Base-by-base conservation (phyloP, 2,888 invertebrate species). In the Osedax frankpressi region DNA sequence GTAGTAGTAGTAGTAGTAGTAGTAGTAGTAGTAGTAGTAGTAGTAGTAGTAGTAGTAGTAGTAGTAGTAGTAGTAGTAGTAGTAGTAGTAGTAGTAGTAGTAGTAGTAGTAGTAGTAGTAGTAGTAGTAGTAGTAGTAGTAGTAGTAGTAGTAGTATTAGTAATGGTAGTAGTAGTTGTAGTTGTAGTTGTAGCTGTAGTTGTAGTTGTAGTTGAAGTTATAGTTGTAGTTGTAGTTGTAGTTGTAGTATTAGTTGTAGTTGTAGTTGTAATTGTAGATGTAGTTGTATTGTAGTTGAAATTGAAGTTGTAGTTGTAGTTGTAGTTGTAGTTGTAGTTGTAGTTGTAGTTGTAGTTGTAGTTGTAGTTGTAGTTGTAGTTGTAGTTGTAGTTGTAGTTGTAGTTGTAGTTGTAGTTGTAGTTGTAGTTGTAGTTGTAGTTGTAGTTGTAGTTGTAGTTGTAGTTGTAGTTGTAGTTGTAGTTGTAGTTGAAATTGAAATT, bases 131-230 rank as follows among this genome's bases (percentile, higher is more conserved):
- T 44, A 19, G 44, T 6, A 44, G 44, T 44, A 44, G 44, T 44
- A 19, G 44, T n/a, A 70, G 30, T 70, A 26, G 30, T 70, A 11
- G 30, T 70, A 26, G 30, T 28, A 26, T 14, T 70, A 70, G 70
- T 70, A 26, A 28, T 70, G 28, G 70, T 70, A 26, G 70, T 70
- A 70, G 70, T 70, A 26, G 70, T 70, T 28, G 70, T 70, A 26
- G 70, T 70, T 28, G 70, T 70, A 26, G 70, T 70, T 28, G 70
- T 70, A 70, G 70, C 28, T 28, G 70, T 70, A 26, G 70, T 70
- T 28, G 70, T 70, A 70, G 70, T 70, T 28, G 70, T 70, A 26
- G 70, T 26, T 28, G 70, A 28, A 26, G 70, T 70, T 28, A 28
- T 70, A 26, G 70, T 70, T 28, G 70, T 70, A 26, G 70, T 70